Base-by-base conservation (phyloP, 1,140 invertebrate genomes). In the Lethrus apterus region DNA sequence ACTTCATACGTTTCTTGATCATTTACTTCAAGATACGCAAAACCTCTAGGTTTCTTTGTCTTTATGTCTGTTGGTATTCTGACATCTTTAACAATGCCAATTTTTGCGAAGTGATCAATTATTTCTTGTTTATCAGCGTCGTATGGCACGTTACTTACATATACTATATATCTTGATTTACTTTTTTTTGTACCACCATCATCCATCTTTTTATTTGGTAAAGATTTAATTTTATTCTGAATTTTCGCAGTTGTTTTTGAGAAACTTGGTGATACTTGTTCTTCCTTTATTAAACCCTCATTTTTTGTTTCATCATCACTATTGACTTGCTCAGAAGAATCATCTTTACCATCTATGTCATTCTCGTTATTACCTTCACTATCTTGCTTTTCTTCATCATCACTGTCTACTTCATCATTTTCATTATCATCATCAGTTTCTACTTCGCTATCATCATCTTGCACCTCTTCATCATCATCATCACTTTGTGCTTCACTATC, bases 81-180 rank as follows among this genome's bases (percentile, higher is more conserved):
- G 8, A 75, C 54, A 33, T 63, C 59, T n/a, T 53, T 46, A 23
- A 74, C 55, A 20, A 63, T 48, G 17, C 63, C 60, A 7, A 65
- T 66, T 56, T 70, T 71, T 3, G 58, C 58, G 45, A 75, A 75
- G 55, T 74, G 71, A 15, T 66, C 62, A n/a, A 60, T 63, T 18
- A 75, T 48, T 20, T 74, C 66, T 2, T 68, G 57, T 43, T 52
- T 43, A 2, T 57, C 70, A 17, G 56, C 52, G 56, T 58, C 55
- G 45, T 60, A 69, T 23, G 69, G 57, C 32, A 74, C 48, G 62
- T 75, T 75, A 48, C 69, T 69, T 34, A 74, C 67, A 52, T 70
- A 73, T n/a, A 75, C 52, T 35, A 73, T 68, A 48, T 63, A 71
- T 63, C 68, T n/a, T 2, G 51, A 35, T 30, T 46, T 51, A 9